Percentiles rank a stretch among this genome's conserved stretches.
phyloP scores from a whole-genome alignment of 2,797 vertebrate species.

The Anguilla anguilla region DNA sequence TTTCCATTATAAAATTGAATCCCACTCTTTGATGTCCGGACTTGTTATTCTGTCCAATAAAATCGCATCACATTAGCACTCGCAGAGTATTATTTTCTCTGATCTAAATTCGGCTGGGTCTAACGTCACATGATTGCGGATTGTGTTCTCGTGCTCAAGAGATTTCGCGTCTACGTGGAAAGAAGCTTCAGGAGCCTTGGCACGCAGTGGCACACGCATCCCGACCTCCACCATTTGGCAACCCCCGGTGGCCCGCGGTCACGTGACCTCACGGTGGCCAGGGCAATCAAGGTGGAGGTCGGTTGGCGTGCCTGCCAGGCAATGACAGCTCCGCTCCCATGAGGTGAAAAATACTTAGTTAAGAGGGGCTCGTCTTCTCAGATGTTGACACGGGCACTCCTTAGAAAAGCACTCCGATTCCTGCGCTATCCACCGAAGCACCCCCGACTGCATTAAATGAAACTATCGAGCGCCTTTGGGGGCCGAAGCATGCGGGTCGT shows the following conservation, averaged over 20 bases:
- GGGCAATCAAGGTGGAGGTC: not conserved
- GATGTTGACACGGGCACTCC: no score
- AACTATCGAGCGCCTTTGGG: not conserved
- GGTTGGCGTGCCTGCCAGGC: not conserved
- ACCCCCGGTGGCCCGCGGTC: not conserved
- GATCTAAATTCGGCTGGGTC: not conserved
- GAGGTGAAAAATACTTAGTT: slow-evolving; percentile 1
- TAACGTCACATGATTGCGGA: not conserved
- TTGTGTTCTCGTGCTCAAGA: not conserved
- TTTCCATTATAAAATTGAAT: not conserved
- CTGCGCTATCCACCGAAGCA: not conserved
- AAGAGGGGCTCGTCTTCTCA: not conserved
- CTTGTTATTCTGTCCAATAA: not conserved
- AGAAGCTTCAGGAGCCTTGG: not conserved
- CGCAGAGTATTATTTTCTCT: no score
- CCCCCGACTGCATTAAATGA: not conserved
- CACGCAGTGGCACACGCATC: not conserved
- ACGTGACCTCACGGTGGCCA: not conserved
- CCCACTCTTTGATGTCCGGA: not conserved
- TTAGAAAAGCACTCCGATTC: not conserved
- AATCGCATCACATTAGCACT: not conserved
- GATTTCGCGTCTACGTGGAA: not conserved
- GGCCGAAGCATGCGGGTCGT: not conserved
- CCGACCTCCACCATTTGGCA: not conserved
- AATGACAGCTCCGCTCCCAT: not conserved